A percentile compares a stretch with the other conserved stretches of the same genome.
Evolutionary conservation across 2,797 vertebrate genomes (phyloP).

Genomic region (Xerus rutilus): DNA sequence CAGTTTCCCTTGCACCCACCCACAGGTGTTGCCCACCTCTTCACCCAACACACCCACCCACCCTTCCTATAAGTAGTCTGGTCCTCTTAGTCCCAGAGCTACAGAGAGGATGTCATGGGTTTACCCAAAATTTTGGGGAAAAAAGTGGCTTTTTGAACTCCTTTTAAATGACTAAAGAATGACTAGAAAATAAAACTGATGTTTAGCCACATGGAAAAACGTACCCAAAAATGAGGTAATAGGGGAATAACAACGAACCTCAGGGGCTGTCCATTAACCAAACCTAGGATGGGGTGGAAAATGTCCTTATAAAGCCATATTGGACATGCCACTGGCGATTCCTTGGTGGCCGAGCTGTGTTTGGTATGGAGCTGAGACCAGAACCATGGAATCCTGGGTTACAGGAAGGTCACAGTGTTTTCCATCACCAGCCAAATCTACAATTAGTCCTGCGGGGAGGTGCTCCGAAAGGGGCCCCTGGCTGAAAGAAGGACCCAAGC

Average conservation of each 20-base stretch:
- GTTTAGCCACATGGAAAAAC: constrained; percentile 45
- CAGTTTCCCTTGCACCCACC: background rate
- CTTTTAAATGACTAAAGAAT: constrained; percentile 49
- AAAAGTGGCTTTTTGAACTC: constrained; percentile 23
- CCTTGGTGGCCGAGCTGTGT: constrained; percentile 59
- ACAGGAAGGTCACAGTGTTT: constrained; percentile 57
- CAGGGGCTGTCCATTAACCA: constrained; percentile 66
- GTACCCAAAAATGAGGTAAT: constrained; percentile 75
- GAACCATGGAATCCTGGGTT: constrained; percentile 64
- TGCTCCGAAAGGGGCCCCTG: background rate
- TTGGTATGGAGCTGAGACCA: constrained; percentile 65
- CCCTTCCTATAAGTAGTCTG: background rate
- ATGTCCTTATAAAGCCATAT: constrained; percentile 81
- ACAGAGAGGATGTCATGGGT: background rate
- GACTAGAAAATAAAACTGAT: constrained; percentile 65
- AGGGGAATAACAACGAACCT: constrained; percentile 68
- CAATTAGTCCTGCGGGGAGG: constrained; percentile 43
- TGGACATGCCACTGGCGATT: background rate
- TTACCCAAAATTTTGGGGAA: background rate
- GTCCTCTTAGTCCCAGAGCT: background rate
- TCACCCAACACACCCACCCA: background rate
- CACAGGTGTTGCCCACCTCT: background rate
- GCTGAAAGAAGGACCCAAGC: background rate
- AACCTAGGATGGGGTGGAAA: constrained; percentile 55
- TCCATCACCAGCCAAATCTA: constrained; percentile 38